Evolutionary conservation across 2,888 invertebrate genomes (phyloP).

Genomic region (Elmis aenea): DNA sequence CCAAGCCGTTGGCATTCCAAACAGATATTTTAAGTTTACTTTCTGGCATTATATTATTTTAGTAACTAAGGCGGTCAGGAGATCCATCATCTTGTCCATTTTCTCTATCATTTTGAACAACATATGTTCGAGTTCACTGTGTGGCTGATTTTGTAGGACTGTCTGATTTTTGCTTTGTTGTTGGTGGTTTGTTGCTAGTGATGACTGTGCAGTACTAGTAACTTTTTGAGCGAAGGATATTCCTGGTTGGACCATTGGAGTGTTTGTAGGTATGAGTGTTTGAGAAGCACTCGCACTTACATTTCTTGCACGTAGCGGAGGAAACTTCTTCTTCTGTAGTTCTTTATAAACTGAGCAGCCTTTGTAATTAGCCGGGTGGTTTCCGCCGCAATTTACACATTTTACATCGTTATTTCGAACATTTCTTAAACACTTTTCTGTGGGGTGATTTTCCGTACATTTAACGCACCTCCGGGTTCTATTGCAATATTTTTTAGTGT

Average conservation of each 20-base stretch:
- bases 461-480: conserved; percentile 2
- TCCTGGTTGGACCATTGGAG: no score
- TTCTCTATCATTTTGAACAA: conserved; percentile 2
- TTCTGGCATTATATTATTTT: conserved; percentile 2
- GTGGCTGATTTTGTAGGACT: no score
- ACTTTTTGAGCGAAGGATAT: no score
- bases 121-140: no score
- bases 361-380: no score
- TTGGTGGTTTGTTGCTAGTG: neutral
- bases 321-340: conserved; percentile 2
- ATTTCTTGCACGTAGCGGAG: no score
- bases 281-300: no score
- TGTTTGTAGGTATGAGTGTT: no score
- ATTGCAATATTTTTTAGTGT: conserved; percentile 2
- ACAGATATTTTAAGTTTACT: no score
- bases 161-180: neutral
- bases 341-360: conserved; percentile 2
- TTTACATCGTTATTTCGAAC: conserved; percentile 1
- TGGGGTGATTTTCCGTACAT: conserved; percentile 1
- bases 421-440: neutral
- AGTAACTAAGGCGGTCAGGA: neutral
- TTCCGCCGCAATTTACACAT: neutral
- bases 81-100: conserved; percentile 4
- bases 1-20: no score
- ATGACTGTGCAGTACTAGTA: no score